Percentiles rank a stretch among this genome's conserved stretches.
Evolutionary conservation across 2,888 invertebrate genomes (phyloP).

Genomic region (Mesorhabditis sp.): DNA sequence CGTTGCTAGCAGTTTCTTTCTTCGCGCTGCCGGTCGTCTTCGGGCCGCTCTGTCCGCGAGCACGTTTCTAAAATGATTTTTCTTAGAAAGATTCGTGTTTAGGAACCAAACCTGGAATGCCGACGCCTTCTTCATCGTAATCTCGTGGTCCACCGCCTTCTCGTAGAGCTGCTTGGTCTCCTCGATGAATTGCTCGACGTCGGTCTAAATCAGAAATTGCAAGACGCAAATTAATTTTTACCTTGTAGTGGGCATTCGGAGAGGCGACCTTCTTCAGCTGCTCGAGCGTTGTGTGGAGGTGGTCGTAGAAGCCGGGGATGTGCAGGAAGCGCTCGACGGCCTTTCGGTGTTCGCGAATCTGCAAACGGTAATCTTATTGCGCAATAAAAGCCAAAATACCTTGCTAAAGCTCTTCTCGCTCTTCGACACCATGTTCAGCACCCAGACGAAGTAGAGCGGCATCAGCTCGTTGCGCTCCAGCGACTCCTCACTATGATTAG

Average conservation of each 20-base stretch:
- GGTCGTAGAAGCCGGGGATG: background rate
- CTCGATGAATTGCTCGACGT: background rate
- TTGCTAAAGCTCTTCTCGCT: background rate
- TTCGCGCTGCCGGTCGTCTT: no score
- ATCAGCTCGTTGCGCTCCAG: background rate
- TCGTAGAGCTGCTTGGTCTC: background rate
- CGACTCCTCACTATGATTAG: background rate
- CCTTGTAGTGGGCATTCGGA: background rate
- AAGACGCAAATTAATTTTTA: background rate
- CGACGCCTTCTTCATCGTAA: background rate
- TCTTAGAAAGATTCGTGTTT: no score
- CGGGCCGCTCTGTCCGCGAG: no score
- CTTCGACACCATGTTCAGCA: background rate
- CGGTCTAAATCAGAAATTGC: background rate
- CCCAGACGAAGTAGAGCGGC: conserved; percentile 4
- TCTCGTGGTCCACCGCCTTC: background rate
- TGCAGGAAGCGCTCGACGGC: conserved; percentile 1
- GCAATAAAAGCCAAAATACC: background rate
- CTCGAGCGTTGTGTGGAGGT: background rate
- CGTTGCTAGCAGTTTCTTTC: no score
- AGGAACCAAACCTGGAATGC: background rate
- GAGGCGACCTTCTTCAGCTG: background rate
- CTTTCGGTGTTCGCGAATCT: background rate
- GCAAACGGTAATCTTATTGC: background rate
- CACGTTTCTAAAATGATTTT: no score